These are phyloP conservation scores for Enteromius thamalakanensis DNA, from an alignment of 2,797 vertebrate genomes.

Conservation along the genomic window DNA sequence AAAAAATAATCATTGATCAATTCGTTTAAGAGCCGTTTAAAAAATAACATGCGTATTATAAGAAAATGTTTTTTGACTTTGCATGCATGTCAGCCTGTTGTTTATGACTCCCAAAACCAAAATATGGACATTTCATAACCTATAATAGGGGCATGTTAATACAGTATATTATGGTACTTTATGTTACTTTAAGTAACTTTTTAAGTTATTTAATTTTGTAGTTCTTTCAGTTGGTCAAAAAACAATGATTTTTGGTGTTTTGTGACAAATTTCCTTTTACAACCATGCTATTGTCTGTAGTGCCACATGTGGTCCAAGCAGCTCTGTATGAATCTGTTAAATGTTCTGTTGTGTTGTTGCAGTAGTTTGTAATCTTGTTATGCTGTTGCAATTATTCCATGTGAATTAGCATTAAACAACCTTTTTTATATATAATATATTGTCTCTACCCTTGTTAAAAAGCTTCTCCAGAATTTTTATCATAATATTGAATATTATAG, in stretches of 20 bases:
- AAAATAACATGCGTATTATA: no score
- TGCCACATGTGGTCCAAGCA: neutral
- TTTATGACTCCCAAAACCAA: no score
- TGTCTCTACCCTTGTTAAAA: neutral
- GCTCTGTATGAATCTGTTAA: constrained; percentile 6
- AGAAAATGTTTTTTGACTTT: no score
- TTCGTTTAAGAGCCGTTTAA: no score
- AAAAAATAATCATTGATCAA: no score
- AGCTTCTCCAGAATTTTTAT: neutral
- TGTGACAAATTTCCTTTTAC: neutral
- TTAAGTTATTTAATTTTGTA: neutral
- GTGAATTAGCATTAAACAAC: constrained; percentile 8
- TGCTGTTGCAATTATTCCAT: neutral
- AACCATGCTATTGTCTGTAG: neutral
- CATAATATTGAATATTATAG: neutral
- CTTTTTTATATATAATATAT: neutral
- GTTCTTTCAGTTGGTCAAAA: neutral
- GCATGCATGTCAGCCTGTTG: no score
- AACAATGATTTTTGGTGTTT: neutral
- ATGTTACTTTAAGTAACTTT: neutral
- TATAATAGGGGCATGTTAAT: no score
- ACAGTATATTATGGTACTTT: neutral
- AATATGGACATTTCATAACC: no score
- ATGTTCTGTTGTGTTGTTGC: neutral
- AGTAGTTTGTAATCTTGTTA: constrained; percentile 2